Conservation (phyloP, 2,113 vertebrate species). For the Pygoscelis antarcticus region DNA sequence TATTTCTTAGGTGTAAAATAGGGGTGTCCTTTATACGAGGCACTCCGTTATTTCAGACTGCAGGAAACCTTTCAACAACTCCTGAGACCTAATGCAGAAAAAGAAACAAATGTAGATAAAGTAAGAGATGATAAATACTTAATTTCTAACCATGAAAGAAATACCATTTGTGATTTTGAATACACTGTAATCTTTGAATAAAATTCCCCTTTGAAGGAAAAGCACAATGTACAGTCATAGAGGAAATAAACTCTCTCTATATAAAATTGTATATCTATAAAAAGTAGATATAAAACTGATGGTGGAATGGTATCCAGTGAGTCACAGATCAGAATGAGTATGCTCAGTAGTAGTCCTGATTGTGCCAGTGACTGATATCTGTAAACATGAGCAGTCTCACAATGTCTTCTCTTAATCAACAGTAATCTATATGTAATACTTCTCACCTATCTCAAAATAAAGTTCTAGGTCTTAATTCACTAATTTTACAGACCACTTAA, state of each 20-base stretch:
- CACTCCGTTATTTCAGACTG: background rate
- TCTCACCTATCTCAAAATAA: background rate
- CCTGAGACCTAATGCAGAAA: slow-evolving; percentile 40
- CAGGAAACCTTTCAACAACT: background rate
- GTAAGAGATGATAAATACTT: background rate
- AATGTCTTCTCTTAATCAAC: background rate
- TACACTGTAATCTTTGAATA: background rate
- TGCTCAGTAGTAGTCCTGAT: background rate
- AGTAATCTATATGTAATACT: background rate
- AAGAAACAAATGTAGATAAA: background rate
- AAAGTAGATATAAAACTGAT: background rate
- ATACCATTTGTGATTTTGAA: background rate
- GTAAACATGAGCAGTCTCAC: background rate
- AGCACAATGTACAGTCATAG: background rate
- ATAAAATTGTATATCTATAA: background rate
- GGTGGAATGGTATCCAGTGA: background rate
- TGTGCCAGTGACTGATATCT: background rate
- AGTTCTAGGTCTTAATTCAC: background rate
- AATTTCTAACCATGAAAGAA: background rate
- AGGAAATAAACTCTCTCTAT: background rate
- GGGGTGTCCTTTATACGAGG: background rate
- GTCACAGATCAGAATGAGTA: background rate
- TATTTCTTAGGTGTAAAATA: background rate
- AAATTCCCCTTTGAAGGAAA: background rate
- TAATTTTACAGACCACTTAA: background rate